Conservation (phyloP, 1,140 invertebrate genomes). For the Ceratoteleas bidentatus region DNA sequence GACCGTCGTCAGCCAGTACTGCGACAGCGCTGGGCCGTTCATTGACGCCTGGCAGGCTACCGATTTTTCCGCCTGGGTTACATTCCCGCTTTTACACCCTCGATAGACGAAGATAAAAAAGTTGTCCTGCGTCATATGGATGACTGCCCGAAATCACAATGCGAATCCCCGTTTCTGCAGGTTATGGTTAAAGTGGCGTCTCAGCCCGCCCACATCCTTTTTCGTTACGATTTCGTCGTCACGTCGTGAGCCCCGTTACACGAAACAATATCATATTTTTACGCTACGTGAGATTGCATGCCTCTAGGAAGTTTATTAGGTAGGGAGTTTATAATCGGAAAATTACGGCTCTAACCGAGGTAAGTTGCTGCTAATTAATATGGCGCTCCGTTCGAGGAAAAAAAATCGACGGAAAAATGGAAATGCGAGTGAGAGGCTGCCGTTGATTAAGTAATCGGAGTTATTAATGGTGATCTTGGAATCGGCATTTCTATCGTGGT, state of each 20-base stretch:
- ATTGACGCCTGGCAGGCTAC: too few species aligned
- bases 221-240: slow-evolving; percentile 28
- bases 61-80: too few species aligned
- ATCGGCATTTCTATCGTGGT: too few species aligned
- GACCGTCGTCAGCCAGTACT: too few species aligned
- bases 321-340: background rate
- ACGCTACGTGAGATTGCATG: background rate
- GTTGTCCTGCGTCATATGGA: slow-evolving; percentile 13
- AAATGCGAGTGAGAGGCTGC: too few species aligned
- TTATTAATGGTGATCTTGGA: too few species aligned
- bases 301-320: background rate
- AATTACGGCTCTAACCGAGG: background rate
- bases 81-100: too few species aligned
- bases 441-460: too few species aligned
- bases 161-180: slow-evolving; percentile 44
- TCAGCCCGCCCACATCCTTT: slow-evolving; percentile 37
- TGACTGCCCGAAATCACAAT: slow-evolving; percentile 31
- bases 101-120: background rate
- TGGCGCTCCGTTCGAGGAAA: too few species aligned
- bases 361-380: too few species aligned
- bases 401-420: too few species aligned
- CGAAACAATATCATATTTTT: slow-evolving; percentile 23
- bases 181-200: slow-evolving; percentile 29
- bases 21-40: too few species aligned
- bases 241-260: slow-evolving; percentile 24